Conservation (phyloP, 2,888 invertebrate species). For the Caenorhabditis wallacei region DNA sequence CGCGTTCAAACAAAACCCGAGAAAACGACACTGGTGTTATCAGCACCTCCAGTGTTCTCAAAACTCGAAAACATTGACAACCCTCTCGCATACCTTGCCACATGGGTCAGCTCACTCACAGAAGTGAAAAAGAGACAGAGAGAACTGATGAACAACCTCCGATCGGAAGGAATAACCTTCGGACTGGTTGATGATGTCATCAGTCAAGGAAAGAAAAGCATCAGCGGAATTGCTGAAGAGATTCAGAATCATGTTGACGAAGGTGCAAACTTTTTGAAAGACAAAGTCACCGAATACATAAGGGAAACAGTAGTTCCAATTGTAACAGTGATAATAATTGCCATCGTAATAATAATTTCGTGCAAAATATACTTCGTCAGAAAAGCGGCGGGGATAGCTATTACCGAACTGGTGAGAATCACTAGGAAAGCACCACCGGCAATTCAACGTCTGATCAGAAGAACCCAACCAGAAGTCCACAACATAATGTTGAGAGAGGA, state of each 20-base stretch:
- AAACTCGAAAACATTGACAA: constrained; percentile 15
- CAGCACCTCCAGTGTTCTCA: neutral
- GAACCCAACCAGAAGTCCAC: neutral
- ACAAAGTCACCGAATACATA: neutral
- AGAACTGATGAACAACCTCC: neutral
- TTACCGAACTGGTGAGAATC: neutral
- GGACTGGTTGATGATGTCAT: neutral
- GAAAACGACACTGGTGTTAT: constrained; percentile 1
- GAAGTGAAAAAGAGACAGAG: neutral
- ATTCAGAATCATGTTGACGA: neutral
- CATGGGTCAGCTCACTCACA: neutral
- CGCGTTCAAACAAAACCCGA: neutral
- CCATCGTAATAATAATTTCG: neutral
- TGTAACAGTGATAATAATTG: neutral
- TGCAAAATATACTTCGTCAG: neutral
- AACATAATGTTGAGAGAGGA: constrained; percentile 10
- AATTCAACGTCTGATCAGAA: neutral
- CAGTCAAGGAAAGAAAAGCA: neutral
- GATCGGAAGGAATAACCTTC: neutral
- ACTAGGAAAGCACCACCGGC: neutral
- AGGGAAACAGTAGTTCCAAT: neutral
- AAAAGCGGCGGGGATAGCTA: neutral
- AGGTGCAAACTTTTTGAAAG: neutral
- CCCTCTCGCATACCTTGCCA: neutral
- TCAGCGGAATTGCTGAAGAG: neutral